phyloP scores from a whole-genome alignment of 2,888 invertebrate species.

The Thysanoteuthis rhombus region DNA sequence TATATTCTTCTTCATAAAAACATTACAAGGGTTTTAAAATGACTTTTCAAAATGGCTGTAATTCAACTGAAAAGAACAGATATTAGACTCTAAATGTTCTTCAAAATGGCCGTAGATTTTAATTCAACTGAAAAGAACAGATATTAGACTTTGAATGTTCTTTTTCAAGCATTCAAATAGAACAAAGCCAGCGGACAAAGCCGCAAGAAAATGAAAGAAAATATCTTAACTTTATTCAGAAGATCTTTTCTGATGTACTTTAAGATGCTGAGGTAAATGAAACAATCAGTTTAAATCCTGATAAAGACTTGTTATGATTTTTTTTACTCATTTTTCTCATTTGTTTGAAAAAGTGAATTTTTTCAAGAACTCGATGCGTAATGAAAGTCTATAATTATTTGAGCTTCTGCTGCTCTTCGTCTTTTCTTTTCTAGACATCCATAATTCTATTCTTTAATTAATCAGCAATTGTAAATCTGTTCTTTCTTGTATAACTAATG shows the following conservation, averaged over 20 bases:
- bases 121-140: background rate
- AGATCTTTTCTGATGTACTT: background rate
- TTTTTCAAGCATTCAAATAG: background rate
- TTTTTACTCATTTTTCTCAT: background rate
- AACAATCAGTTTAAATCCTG: background rate
- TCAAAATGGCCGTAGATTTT: background rate
- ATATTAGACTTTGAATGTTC: background rate
- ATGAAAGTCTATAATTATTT: background rate
- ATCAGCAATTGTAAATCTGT: background rate
- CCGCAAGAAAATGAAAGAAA: background rate
- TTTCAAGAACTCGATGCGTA: background rate
- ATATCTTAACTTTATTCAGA: background rate
- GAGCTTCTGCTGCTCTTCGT: background rate
- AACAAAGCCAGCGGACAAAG: background rate
- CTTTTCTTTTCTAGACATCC: background rate
- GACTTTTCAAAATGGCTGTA: background rate
- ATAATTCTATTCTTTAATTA: background rate
- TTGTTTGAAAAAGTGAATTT: background rate
- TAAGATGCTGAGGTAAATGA: background rate
- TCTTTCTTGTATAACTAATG: background rate
- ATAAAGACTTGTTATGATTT: background rate
- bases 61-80: background rate
- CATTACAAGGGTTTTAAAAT: no score
- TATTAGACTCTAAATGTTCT: background rate
- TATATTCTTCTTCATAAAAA: no score